Percentiles rank a stretch among this genome's conserved stretches.
Evolutionary conservation across 2,797 vertebrate species (phyloP).

Genomic region (Typhlichthys subterraneus): DNA sequence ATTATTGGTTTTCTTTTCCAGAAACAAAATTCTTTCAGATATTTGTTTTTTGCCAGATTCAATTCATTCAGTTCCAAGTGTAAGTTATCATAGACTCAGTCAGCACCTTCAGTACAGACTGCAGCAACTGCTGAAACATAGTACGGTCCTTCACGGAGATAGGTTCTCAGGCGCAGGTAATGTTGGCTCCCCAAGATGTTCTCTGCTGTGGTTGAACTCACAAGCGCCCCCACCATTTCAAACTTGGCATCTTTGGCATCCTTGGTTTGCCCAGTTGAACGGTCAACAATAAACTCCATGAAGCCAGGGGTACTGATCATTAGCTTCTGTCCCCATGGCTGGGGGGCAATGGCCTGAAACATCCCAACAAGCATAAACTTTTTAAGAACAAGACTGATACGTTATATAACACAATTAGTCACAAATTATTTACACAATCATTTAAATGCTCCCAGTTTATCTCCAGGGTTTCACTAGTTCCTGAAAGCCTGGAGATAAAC

Average conservation of each 20-base stretch:
- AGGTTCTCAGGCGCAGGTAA: constrained; percentile 87
- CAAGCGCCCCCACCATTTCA: constrained; percentile 88
- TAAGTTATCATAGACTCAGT: constrained; percentile 66
- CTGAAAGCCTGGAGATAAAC: too few relatives aligned
- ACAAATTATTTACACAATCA: too few relatives aligned
- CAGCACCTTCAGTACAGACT: constrained; percentile 89
- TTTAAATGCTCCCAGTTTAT: too few relatives aligned
- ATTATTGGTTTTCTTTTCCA: too few relatives aligned
- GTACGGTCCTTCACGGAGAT: constrained; percentile 90
- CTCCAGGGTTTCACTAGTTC: too few relatives aligned
- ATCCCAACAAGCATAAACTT: neutral
- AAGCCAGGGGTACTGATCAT: constrained; percentile 92
- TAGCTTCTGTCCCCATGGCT: constrained; percentile 91
- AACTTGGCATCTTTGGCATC: constrained; percentile 94
- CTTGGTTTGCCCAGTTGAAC: constrained; percentile 88
- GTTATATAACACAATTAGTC: too few relatives aligned
- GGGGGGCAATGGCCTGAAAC: constrained; percentile 87
- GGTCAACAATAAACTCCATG: constrained; percentile 91
- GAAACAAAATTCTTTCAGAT: too few relatives aligned
- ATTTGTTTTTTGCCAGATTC: too few relatives aligned
- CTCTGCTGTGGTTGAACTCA: constrained; percentile 81
- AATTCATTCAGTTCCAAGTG: neutral
- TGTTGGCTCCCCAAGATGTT: constrained; percentile 88
- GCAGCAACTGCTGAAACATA: constrained; percentile 85
- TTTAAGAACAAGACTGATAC: neutral